phyloP scores from a whole-genome alignment of 2,888 invertebrate genomes.

The Drosophila conformis region DNA sequence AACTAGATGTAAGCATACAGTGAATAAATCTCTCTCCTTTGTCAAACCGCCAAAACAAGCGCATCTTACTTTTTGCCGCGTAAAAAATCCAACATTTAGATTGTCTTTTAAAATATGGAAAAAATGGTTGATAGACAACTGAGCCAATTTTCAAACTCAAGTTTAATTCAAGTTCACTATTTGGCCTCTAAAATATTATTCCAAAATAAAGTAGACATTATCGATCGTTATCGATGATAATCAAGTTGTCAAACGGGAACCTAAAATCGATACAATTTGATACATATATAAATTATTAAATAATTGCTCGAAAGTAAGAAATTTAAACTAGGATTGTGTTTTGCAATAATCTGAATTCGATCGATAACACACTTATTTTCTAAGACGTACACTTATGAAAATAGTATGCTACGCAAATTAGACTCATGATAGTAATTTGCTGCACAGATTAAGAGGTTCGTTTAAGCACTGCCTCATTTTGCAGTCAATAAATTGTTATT shows the following conservation, averaged over 20 bases:
- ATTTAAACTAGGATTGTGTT: not conserved
- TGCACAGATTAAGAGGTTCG: not conserved
- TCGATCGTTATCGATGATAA: not conserved
- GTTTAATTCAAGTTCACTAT: not conserved
- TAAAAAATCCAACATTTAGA: not conserved
- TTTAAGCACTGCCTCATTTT: not conserved
- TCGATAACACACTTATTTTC: not conserved
- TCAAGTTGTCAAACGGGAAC: not conserved
- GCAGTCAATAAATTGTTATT: not conserved
- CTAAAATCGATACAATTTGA: not conserved
- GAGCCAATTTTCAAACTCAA: not conserved
- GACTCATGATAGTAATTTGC: not conserved
- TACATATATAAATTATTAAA: not conserved
- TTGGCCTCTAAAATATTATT: not conserved
- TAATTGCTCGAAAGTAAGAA: not conserved
- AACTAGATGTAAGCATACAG: too few species aligned
- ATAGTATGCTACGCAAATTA: not conserved
- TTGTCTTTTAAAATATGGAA: not conserved
- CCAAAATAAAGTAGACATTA: not conserved
- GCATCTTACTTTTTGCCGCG: too few species aligned
- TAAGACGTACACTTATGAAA: not conserved
- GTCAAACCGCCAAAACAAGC: too few species aligned
- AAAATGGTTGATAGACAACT: not conserved
- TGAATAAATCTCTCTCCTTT: too few species aligned
- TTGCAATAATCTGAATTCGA: not conserved